A percentile compares a stretch with the other conserved stretches of the same genome.
Evolutionary conservation across 1,140 invertebrate species (phyloP).

Genomic region (Chrysopa pallens): DNA sequence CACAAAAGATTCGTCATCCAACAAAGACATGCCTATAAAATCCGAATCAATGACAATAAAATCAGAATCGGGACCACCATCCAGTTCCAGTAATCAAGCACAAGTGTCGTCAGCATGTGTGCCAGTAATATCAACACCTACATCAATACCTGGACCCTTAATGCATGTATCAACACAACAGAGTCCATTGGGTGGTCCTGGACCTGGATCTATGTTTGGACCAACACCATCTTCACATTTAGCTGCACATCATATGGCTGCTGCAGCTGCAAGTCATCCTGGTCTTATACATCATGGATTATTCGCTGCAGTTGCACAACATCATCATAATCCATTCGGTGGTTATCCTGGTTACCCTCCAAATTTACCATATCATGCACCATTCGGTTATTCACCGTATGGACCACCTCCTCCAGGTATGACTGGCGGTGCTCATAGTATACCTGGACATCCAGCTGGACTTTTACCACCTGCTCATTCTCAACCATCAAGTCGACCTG

Average conservation of each 20-base stretch:
- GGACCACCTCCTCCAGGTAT: background rate
- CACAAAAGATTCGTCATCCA: too few relatives aligned
- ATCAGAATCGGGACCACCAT: too few relatives aligned
- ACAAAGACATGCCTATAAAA: too few relatives aligned
- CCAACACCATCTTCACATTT: background rate
- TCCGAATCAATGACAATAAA: too few relatives aligned
- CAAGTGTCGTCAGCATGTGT: conserved; percentile 10
- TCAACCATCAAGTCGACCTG: conserved; percentile 19
- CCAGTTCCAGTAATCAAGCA: too few relatives aligned
- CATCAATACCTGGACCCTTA: conserved; percentile 44
- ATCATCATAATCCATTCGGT: background rate
- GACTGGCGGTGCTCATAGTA: conserved; percentile 22
- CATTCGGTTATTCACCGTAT: conserved; percentile 15
- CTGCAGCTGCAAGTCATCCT: background rate
- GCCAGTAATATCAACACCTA: conserved; percentile 33
- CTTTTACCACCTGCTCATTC: conserved; percentile 17
- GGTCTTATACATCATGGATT: background rate
- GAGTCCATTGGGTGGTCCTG: conserved; percentile 23
- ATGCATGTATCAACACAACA: conserved; percentile 49
- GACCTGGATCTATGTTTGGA: background rate
- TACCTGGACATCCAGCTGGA: conserved; percentile 21
- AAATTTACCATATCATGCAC: conserved; percentile 30
- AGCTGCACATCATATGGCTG: background rate
- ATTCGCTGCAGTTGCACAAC: background rate
- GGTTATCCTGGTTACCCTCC: background rate